Percentiles rank a stretch among this genome's conserved stretches.
These are phyloP conservation scores for Intellagama lesueurii DNA, from an alignment of 2,797 vertebrate genomes.

Conservation along the genomic window DNA sequence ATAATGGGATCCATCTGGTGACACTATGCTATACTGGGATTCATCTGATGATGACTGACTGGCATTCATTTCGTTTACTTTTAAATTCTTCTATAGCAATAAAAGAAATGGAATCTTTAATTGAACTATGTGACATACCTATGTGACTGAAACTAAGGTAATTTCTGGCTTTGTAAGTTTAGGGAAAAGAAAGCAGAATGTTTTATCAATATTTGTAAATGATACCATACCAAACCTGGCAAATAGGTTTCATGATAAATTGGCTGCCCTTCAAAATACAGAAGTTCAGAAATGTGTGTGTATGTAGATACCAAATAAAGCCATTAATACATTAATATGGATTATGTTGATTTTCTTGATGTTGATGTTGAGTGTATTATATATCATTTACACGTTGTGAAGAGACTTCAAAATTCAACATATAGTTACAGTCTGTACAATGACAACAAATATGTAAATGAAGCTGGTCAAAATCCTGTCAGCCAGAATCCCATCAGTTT, in stretches of 20 bases:
- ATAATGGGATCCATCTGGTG: too few relatives aligned
- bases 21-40: neutral
- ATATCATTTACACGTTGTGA: conserved; percentile 54
- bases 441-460: conserved; percentile 31
- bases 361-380: conserved; percentile 67
- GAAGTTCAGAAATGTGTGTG: neutral
- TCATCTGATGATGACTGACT: conserved; percentile 15
- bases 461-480: neutral
- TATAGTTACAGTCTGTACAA: conserved; percentile 44
- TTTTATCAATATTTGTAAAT: conserved; percentile 59
- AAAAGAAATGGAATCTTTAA: conserved; percentile 11
- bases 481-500: too few relatives aligned
- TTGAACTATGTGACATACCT: conserved; percentile 40
- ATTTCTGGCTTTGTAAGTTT: conserved; percentile 52
- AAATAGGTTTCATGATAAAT: conserved; percentile 57
- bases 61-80: conserved; percentile 20
- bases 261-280: conserved; percentile 64
- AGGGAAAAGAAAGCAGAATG: conserved; percentile 44
- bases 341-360: conserved; percentile 48
- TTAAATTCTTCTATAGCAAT: conserved; percentile 31
- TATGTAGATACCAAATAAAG: neutral
- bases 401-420: conserved; percentile 40
- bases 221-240: conserved; percentile 64
- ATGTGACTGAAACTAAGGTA: conserved; percentile 51
- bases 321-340: neutral